These are phyloP conservation scores for Pachypsylla venusta DNA, from an alignment of 1,140 invertebrate species.

Conservation along the genomic window DNA sequence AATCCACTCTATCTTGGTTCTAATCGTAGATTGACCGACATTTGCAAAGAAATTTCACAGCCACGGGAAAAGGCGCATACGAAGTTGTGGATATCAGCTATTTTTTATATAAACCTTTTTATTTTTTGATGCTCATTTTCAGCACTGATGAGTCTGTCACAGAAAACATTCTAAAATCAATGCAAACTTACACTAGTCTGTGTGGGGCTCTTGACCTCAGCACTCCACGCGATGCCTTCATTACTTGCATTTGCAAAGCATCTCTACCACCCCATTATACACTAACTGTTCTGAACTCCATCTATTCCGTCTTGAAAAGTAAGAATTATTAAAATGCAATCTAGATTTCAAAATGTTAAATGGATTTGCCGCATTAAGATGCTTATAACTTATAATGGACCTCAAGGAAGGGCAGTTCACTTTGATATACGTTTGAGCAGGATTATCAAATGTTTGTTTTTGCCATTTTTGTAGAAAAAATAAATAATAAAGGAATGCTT, in stretches of 20 bases:
- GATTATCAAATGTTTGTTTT: no score
- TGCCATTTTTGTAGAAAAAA: no score
- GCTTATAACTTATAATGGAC: no score
- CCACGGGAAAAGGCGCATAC: no score
- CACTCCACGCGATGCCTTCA: slow-evolving; percentile 75
- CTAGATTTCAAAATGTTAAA: no score
- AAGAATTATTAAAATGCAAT: slow-evolving; percentile 19
- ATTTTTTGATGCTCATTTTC: slow-evolving; percentile 22
- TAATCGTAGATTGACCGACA: no score
- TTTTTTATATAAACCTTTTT: slow-evolving; percentile 2
- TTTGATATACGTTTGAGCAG: no score
- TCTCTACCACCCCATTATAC: slow-evolving; percentile 92
- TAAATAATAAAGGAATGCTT: no score
- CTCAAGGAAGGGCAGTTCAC: no score
- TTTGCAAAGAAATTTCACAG: no score
- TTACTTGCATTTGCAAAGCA: slow-evolving; percentile 84
- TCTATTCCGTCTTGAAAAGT: slow-evolving; percentile 26
- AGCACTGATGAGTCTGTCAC: slow-evolving; percentile 81
- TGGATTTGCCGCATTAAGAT: no score
- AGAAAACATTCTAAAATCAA: slow-evolving; percentile 77
- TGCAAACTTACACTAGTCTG: slow-evolving; percentile 70
- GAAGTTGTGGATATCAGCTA: neutral
- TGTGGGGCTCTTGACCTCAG: slow-evolving; percentile 57
- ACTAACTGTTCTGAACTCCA: slow-evolving; percentile 60
- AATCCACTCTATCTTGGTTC: no score